These are phyloP conservation scores for Tachycineta bicolor DNA, from an alignment of 2,113 vertebrate genomes.

Conservation along the genomic window DNA sequence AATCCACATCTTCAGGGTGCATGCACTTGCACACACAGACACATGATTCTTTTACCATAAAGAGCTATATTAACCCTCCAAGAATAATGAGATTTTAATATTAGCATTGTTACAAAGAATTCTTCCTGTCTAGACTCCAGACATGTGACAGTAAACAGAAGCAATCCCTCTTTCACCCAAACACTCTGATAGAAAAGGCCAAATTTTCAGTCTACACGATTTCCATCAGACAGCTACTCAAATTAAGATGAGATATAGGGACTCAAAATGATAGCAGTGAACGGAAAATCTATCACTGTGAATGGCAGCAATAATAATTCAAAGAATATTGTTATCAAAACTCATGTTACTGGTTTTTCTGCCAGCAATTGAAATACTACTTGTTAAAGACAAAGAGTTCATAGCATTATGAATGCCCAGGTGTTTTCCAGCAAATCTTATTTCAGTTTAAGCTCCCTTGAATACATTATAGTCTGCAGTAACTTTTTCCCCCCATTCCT, in stretches of 20 bases:
- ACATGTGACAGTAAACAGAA: slow-evolving; percentile 26
- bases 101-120: slow-evolving; percentile 21
- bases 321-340: slow-evolving; percentile 8
- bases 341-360: not conserved
- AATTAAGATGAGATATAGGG: slow-evolving; percentile 33
- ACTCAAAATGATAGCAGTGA: slow-evolving; percentile 29
- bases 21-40: rapidly evolving
- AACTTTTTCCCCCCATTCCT: not conserved
- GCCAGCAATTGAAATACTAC: not conserved
- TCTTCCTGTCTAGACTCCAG: slow-evolving; percentile 33
- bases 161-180: slow-evolving; percentile 37
- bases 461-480: not conserved
- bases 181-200: not conserved
- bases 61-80: not conserved
- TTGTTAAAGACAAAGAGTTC: not conserved
- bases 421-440: not conserved
- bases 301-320: slow-evolving; percentile 40
- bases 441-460: not conserved
- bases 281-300: slow-evolving; percentile 37
- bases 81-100: slow-evolving; percentile 48
- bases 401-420: not conserved
- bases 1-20: not conserved
- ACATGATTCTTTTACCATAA: not conserved
- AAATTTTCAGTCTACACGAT: slow-evolving; percentile 40
- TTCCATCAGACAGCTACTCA: slow-evolving; percentile 28